A percentile compares a stretch with the other conserved stretches of the same genome.
phyloP scores from a whole-genome alignment of 2,797 vertebrate genomes.

The Podarcis lilfordi region DNA sequence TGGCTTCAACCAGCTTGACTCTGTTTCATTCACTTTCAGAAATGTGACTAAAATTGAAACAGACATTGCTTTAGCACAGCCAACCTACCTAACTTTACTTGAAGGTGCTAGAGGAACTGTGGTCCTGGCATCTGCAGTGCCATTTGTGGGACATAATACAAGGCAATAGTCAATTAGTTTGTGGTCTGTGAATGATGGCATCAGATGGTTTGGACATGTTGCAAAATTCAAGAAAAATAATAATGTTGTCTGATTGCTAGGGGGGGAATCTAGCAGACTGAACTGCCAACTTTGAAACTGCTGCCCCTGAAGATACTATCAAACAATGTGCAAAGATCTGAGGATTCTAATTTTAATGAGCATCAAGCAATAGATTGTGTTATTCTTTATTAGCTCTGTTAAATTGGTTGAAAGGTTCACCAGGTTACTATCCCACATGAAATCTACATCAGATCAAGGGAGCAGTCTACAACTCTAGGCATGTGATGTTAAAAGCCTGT shows the following conservation, averaged over 20 bases:
- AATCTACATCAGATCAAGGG: not conserved
- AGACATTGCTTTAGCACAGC: constrained; percentile 5
- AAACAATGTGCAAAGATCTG: not conserved
- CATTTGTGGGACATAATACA: not conserved
- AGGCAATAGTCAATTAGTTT: not conserved
- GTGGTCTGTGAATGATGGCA: not conserved
- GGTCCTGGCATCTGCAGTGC: not conserved
- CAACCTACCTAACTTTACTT: not conserved
- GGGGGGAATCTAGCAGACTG: not conserved
- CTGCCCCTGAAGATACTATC: not conserved
- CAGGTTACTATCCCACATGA: not conserved
- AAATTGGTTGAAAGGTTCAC: not conserved
- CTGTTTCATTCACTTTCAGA: constrained; percentile 9
- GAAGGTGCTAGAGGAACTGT: not conserved
- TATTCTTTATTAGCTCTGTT: not conserved
- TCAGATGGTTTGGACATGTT: not conserved
- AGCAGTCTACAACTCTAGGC: not conserved
- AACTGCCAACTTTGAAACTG: not conserved
- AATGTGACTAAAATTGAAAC: constrained; percentile 15
- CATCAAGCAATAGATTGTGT: not conserved
- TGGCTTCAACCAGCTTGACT: constrained; percentile 13
- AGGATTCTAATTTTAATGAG: not conserved
- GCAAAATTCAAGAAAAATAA: not conserved
- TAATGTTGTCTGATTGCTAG: not conserved
- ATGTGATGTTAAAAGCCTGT: not conserved